Base-by-base conservation (phyloP, 2,113 vertebrate species). In the Sylvia atricapilla region DNA sequence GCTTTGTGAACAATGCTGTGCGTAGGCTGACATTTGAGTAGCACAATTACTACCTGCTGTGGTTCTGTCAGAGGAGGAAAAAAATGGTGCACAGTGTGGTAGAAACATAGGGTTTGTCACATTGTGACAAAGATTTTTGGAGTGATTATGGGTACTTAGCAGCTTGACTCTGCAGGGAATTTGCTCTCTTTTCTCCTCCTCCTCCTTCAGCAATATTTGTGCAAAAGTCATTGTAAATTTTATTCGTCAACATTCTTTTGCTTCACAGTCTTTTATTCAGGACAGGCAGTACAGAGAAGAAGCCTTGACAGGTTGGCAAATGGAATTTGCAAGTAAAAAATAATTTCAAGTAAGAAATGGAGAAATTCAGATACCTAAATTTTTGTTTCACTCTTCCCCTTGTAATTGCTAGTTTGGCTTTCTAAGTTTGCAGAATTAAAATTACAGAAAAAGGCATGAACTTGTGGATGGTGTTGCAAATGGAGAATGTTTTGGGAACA, bases 31-130 rank as follows among this genome's bases (percentile, higher is more conserved):
- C 87, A 53, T 88, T 84, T 91, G 72, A 95, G 86, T 77, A 88
- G 79, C 88, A 86, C 92, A 78, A 93, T 97, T 96, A 90, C 92
- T 96, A 84, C 95, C 95, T 96, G 88, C 94, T 96, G 93, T 83
- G 75, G 39, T 91, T 89, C 78, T 96, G 87, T 96, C 94, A 96
- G 66, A 50, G 62, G 17, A 62, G 27, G 3, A 6, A 67, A 53
- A 49, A 58, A 92, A 56, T 67, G 64, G 16, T 20, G 23, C 72
- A 5, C 68, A 22, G 76, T 84, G 21, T 77, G 77, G 39, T 92
- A 60, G 76, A 67, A 94, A 81, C n/a, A 58, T 21, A 52, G 73
- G 39, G 62, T 93, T 95, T 94, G 88, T 92, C 92, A 94, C 82
- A 52, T 59, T 55, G 47, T 88, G 85, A 81, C 79, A 90, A 74